Evolutionary conservation across 2,113 vertebrate genomes (phyloP).

Genomic region (Lynx canadensis): DNA sequence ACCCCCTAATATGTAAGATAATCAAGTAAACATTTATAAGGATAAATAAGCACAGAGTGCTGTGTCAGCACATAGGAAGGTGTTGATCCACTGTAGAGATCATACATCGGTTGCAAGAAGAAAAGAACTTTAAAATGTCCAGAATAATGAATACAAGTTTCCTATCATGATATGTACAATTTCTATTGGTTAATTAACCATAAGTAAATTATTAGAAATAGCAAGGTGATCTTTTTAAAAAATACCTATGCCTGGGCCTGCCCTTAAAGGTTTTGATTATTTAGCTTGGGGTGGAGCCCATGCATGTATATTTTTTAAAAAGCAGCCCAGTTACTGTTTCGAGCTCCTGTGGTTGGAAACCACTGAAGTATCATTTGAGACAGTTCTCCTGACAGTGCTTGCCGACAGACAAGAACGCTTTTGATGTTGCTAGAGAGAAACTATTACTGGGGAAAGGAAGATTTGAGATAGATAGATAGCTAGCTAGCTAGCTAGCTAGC

Average conservation of each 20-base stretch:
- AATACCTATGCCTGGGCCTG: background rate
- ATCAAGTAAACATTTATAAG: background rate
- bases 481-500: too few species aligned
- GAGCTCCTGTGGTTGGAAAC: background rate
- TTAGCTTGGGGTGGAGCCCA: background rate
- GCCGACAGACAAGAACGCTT: background rate
- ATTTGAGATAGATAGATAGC: background rate
- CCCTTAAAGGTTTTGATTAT: background rate
- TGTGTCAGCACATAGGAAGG: background rate
- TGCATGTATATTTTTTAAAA: background rate
- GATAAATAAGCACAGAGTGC: background rate
- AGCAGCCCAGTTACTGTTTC: background rate
- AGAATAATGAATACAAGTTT: background rate
- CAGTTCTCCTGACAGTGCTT: background rate
- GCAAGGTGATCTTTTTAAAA: background rate
- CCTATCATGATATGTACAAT: background rate
- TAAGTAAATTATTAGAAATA: conserved; percentile 20
- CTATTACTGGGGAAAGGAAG: background rate
- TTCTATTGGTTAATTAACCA: background rate
- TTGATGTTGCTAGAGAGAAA: conserved; percentile 34
- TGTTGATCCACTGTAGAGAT: background rate
- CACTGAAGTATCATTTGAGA: background rate
- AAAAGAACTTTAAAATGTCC: background rate
- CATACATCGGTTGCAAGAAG: background rate
- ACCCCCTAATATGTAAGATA: background rate